phyloP scores from a whole-genome alignment of 2,797 vertebrate genomes.

The Limnodromus scolopaceus region DNA sequence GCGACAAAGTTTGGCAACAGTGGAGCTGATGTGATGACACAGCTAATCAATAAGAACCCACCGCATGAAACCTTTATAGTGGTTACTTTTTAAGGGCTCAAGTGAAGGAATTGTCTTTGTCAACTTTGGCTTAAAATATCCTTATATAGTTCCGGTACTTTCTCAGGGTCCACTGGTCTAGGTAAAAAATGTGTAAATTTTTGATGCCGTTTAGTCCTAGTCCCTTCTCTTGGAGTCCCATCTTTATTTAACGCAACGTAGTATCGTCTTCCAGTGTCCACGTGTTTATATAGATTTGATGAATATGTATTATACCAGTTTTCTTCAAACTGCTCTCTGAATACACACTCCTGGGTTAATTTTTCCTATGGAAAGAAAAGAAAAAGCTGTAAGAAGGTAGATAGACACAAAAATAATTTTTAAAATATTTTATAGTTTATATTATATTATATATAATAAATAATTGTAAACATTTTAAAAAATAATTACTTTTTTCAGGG shows the following conservation, averaged over 20 bases:
- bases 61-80: constrained; percentile 85
- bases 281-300: constrained; percentile 95
- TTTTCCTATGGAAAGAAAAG: constrained; percentile 87
- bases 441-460: not conserved
- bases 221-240: constrained; percentile 91
- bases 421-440: not conserved
- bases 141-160: constrained; percentile 96
- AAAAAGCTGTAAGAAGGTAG: constrained; percentile 34
- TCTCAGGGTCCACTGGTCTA: constrained; percentile 95
- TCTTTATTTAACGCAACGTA: constrained; percentile 98
- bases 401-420: not conserved
- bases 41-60: constrained; percentile 87
- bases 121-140: constrained; percentile 97
- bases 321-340: constrained; percentile 98
- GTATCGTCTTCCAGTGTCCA: constrained; percentile 92
- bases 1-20: constrained; percentile 89
- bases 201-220: constrained; percentile 95
- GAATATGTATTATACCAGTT: constrained; percentile 99
- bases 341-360: constrained; percentile 93
- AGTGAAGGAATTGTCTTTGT: constrained; percentile 87
- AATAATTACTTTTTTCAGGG: not conserved
- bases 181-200: constrained; percentile 99
- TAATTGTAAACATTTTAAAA: not conserved
- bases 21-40: constrained; percentile 85
- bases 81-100: constrained; percentile 87